Evolutionary conservation across 2,797 vertebrate genomes (phyloP), one percentile per base, ranked within the genome.

Genomic region (Typhlichthys eigenmanni): DNA sequence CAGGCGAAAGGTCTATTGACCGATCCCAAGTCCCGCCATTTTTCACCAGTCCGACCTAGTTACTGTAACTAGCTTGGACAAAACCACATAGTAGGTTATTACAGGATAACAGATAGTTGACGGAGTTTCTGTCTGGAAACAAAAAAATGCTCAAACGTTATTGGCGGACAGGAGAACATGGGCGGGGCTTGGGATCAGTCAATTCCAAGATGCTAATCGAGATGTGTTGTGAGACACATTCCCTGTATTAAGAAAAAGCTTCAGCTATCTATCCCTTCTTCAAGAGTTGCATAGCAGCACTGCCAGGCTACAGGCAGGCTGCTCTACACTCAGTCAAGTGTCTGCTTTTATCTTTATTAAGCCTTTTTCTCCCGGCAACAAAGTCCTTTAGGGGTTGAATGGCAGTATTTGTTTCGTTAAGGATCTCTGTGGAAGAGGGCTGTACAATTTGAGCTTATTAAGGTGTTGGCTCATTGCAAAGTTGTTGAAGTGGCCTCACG

Each of bases 381-480:
- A 71, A 47, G 64, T 49, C 16, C 7, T 7, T 67, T 60, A 55
- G 55, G 53, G 55, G 58, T 60, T 57, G 58, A 64, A 38, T 63
- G 13, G 14, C 5, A 1, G 68, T 68, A 58, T 79, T 64, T 72
- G 72, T 76, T 68, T 68, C 61, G 55, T 47, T 69, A 66, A 74
- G 76, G 60, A 81, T 71, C 79, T 76, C 47, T 47, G 59, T 65
- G 32, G 24, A 67, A 74, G 68, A 53, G 66, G 70, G 71, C 68
- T 81, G 72, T 49, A 66, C 72, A 65, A 59, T 49, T 17, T 70
- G 58, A 79, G 64, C 60, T 65, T 64, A 75, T 85, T 76, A 60
- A 56, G 66, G 60, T 47, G 5, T 16, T 47, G 64, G 72, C 76
- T 77, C 58, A 71, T 29, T 60, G 43, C 68, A 66, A 48, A 54